These are phyloP conservation scores for Drosophila neonasuta DNA, from an alignment of 2,888 invertebrate genomes.

Conservation along the genomic window DNA sequence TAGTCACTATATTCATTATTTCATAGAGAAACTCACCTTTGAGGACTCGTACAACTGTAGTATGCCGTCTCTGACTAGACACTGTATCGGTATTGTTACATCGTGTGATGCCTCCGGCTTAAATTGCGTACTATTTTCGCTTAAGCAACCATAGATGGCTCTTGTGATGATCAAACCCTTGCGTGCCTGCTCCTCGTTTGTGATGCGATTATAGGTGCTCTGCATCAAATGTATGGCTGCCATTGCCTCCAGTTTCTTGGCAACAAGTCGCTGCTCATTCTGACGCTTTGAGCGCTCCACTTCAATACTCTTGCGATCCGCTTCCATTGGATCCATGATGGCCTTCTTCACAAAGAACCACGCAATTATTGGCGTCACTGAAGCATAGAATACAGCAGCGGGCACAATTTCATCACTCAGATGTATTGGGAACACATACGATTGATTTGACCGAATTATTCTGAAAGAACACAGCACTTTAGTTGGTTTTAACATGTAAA, in stretches of 20 bases:
- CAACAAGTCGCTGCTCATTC: conserved; percentile 87
- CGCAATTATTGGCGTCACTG: conserved; percentile 91
- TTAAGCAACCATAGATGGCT: conserved; percentile 91
- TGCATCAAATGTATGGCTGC: conserved; percentile 95
- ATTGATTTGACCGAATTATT: conserved; percentile 92
- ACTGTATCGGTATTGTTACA: conserved; percentile 97
- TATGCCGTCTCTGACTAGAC: conserved; percentile 95
- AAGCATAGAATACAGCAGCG: conserved; percentile 95
- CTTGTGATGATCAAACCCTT: conserved; percentile 92
- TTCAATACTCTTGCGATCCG: conserved; percentile 89
- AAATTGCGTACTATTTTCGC: conserved; percentile 72
- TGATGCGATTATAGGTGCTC: conserved; percentile 92
- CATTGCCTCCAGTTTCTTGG: conserved; percentile 92
- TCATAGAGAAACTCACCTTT: conserved; percentile 85
- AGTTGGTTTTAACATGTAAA: not conserved
- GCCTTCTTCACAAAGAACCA: conserved; percentile 92
- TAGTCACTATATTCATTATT: not conserved
- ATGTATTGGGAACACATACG: conserved; percentile 93
- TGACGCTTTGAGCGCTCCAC: conserved; percentile 91
- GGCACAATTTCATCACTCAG: conserved; percentile 95
- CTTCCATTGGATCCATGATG: conserved; percentile 91
- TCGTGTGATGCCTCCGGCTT: conserved; percentile 86
- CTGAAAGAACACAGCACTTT: conserved; percentile 82
- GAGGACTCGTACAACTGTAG: conserved; percentile 91
- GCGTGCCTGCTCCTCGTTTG: conserved; percentile 90